Conservation (phyloP, 2,113 vertebrate genomes). For the Zosterops hypoxanthus region DNA sequence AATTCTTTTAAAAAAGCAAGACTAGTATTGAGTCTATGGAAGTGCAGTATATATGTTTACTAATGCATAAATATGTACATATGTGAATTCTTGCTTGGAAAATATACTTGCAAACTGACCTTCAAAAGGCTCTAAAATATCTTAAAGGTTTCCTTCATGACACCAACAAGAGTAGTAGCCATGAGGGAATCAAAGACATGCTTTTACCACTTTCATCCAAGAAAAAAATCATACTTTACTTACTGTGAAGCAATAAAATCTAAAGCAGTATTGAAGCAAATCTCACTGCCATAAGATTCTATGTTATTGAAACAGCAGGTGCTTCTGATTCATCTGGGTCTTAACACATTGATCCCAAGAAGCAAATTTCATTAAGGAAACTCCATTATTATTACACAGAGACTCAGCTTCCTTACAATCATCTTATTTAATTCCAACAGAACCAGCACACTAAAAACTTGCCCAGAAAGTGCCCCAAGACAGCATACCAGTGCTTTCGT, state of each 20-base stretch:
- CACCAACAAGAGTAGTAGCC: background rate
- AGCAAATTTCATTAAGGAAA: slow-evolving; percentile 50
- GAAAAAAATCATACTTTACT: background rate
- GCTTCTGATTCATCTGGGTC: slow-evolving; percentile 31
- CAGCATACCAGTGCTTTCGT: rapidly evolving
- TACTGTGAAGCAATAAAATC: slow-evolving; percentile 42
- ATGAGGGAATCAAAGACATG: slow-evolving; percentile 23
- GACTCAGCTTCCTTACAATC: background rate
- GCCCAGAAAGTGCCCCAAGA: background rate
- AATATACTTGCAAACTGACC: background rate
- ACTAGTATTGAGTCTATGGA: background rate
- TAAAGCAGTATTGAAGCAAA: slow-evolving; percentile 3
- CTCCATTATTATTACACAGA: slow-evolving; percentile 4
- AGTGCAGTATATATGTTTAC: background rate
- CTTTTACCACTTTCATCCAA: background rate
- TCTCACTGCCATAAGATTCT: background rate
- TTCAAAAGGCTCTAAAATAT: slow-evolving; percentile 1
- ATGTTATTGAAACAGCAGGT: slow-evolving; percentile 36
- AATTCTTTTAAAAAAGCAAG: background rate
- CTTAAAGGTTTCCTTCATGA: background rate
- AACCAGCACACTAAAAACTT: background rate
- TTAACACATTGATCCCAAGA: slow-evolving; percentile 38
- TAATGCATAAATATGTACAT: background rate
- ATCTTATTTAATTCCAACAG: background rate
- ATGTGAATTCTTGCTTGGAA: background rate